phyloP scores from a whole-genome alignment of 2,888 invertebrate genomes.

The Hylaea fasciaria region DNA sequence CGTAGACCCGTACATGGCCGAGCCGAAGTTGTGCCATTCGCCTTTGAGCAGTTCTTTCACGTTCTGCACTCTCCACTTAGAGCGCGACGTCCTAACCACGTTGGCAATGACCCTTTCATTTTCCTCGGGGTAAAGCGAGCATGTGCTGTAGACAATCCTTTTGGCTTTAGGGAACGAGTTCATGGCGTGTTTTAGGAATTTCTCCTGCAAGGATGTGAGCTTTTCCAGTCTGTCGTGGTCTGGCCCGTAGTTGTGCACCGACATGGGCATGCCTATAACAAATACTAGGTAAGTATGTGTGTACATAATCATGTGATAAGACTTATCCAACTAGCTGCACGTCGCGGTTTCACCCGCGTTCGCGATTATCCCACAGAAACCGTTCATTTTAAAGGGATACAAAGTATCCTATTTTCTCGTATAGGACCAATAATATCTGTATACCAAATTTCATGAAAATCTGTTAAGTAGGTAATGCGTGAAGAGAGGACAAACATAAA shows the following conservation, averaged over 20 bases:
- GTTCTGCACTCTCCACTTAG: slow-evolving; percentile 87
- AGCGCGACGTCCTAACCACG: slow-evolving; percentile 83
- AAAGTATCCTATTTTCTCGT: too few species aligned
- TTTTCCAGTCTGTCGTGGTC: slow-evolving; percentile 85
- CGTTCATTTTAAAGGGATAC: too few species aligned
- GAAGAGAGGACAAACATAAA: too few species aligned
- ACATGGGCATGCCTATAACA: slow-evolving; percentile 71
- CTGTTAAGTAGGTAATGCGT: too few species aligned
- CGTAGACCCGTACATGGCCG: slow-evolving; percentile 86
- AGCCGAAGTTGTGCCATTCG: slow-evolving; percentile 89
- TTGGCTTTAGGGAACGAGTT: slow-evolving; percentile 92
- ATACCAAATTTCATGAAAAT: too few species aligned
- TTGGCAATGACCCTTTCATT: slow-evolving; percentile 96
- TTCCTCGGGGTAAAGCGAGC: slow-evolving; percentile 95
- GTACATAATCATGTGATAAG: too few species aligned
- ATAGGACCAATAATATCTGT: too few species aligned
- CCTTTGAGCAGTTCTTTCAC: slow-evolving; percentile 85
- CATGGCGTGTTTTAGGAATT: slow-evolving; percentile 94
- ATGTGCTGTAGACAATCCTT: slow-evolving; percentile 97
- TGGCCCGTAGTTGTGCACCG: slow-evolving; percentile 70
- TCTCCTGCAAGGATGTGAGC: slow-evolving; percentile 91
- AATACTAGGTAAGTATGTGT: neutral
- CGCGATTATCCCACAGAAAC: too few species aligned
- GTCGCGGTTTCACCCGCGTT: too few species aligned
- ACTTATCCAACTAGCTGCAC: too few species aligned